phyloP scores from a whole-genome alignment of 1,140 invertebrate genomes.

The Macrotrachela quadricornifera region DNA sequence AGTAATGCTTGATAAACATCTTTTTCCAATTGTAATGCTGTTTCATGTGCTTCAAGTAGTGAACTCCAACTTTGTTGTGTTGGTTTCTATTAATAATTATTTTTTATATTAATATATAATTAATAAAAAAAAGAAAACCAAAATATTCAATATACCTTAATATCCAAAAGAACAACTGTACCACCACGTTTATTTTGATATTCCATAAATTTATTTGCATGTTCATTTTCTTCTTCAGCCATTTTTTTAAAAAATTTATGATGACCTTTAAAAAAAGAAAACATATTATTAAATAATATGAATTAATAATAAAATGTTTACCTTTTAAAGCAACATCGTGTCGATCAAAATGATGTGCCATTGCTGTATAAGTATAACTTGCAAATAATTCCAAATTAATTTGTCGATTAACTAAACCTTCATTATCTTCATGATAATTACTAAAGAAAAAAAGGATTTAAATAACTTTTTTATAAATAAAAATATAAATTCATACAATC shows the following conservation, averaged over 20 bases:
- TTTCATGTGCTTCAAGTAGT: neutral
- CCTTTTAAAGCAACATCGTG: conserved; percentile 50
- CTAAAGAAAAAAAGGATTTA: too few relatives aligned
- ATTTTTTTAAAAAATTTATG: conserved; percentile 63
- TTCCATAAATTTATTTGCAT: conserved; percentile 67
- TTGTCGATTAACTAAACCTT: conserved; percentile 50
- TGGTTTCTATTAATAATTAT: conserved; percentile 14
- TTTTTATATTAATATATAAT: too few relatives aligned
- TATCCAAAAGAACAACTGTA: conserved; percentile 38
- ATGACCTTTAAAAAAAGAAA: conserved; percentile 45
- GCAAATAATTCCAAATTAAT: conserved; percentile 59
- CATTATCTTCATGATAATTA: conserved; percentile 47
- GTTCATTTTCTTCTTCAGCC: conserved; percentile 63
- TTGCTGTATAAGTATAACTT: conserved; percentile 52
- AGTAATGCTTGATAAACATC: conserved; percentile 1
- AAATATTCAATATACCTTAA: neutral
- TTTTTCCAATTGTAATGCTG: conserved; percentile 4
- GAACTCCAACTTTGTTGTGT: neutral
- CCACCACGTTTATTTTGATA: conserved; percentile 70
- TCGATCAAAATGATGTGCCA: conserved; percentile 51
- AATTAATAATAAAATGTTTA: conserved; percentile 18
- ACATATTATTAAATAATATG: too few relatives aligned
- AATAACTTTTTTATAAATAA: too few relatives aligned
- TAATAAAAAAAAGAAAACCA: too few relatives aligned
- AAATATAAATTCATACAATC: too few relatives aligned